Evolutionary conservation across 2,888 invertebrate species (phyloP).

Genomic region (Caenorhabditis imperialis): DNA sequence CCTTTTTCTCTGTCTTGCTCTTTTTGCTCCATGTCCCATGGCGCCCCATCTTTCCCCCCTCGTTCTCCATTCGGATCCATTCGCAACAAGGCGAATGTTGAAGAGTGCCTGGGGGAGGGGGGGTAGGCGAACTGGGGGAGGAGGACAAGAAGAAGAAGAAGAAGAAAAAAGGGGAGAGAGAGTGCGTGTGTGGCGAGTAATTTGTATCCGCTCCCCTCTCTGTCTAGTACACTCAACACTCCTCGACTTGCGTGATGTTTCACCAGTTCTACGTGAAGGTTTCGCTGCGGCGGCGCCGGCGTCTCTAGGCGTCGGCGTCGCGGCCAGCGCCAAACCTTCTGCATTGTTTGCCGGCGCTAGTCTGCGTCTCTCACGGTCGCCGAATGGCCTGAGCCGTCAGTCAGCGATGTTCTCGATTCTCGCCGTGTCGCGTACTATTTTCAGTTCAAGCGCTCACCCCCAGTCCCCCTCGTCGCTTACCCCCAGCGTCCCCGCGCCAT

Average conservation of each 20-base stretch:
- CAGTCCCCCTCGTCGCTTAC: too few species aligned
- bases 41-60: slow-evolving; percentile 17
- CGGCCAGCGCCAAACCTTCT: slow-evolving; percentile 32
- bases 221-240: slow-evolving; percentile 6
- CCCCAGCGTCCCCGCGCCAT: slow-evolving; percentile 16
- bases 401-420: slow-evolving; percentile 19
- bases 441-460: slow-evolving; percentile 15
- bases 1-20: too few species aligned
- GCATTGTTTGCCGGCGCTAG: slow-evolving; percentile 34
- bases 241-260: slow-evolving; percentile 23
- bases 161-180: too few species aligned
- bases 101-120: too few species aligned
- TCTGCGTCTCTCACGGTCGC: slow-evolving; percentile 37
- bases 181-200: slow-evolving; percentile 22
- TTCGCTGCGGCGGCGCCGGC: slow-evolving; percentile 31
- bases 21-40: too few species aligned
- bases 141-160: too few species aligned
- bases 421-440: slow-evolving; percentile 38
- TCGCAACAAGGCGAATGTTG: too few species aligned
- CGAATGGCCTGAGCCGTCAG: slow-evolving; percentile 21
- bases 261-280: slow-evolving; percentile 32
- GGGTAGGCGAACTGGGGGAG: too few species aligned
- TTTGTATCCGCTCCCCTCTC: slow-evolving; percentile 35
- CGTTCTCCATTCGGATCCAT: slow-evolving; percentile 17
- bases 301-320: too few species aligned